Conservation (phyloP, 2,113 vertebrate species). For the Aviceda subcristata region DNA sequence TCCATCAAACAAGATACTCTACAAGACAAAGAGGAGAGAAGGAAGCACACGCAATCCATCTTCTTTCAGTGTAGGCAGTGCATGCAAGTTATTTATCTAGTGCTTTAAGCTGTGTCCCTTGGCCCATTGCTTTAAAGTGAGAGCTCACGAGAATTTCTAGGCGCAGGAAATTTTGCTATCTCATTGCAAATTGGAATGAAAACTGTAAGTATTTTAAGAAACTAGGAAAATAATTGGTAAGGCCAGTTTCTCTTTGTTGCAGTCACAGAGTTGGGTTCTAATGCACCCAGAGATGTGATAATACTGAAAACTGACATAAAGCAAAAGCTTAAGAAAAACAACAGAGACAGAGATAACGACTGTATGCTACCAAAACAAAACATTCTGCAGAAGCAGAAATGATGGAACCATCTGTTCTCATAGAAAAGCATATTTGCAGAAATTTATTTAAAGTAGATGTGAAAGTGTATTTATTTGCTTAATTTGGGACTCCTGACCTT, state of each 20-base stretch:
- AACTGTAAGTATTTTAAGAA: not conserved
- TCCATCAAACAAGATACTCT: not conserved
- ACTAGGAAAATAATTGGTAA: not conserved
- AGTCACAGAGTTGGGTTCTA: not conserved
- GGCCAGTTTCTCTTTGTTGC: not conserved
- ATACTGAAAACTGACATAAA: slow-evolving; percentile 4
- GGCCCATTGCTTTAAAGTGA: not conserved
- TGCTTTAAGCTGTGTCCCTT: not conserved
- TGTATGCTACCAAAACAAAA: not conserved
- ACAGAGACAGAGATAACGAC: not conserved
- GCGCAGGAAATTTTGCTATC: not conserved
- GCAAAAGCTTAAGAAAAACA: not conserved
- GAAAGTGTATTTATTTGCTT: not conserved
- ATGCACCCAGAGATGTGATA: not conserved
- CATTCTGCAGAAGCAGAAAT: not conserved
- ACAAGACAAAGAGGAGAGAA: not conserved
- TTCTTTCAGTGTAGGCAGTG: not conserved
- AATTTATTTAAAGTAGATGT: not conserved
- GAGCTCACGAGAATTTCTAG: not conserved
- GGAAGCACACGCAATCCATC: not conserved
- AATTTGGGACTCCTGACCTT: not conserved
- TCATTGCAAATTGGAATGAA: not conserved
- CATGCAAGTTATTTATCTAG: not conserved
- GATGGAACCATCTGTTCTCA: not conserved
- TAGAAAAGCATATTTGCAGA: not conserved